These are phyloP conservation scores for Micromussa lordhowensis DNA, from an alignment of 92 coral and sea anemone species.

Conservation along the genomic window DNA sequence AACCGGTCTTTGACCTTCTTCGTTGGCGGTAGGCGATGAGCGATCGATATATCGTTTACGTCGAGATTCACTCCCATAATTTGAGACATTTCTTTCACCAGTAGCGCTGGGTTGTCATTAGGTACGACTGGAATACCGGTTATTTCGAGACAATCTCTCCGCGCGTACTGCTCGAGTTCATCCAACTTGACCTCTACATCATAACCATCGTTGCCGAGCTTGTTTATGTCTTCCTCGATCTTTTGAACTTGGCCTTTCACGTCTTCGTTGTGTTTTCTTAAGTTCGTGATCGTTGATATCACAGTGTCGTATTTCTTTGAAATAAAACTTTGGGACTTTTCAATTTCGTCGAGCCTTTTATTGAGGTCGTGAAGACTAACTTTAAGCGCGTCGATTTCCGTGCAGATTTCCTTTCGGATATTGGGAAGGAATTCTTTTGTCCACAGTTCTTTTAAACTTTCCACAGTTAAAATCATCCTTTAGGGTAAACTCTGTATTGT, in stretches of 20 bases:
- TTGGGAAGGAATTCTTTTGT: no score
- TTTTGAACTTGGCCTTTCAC: neutral
- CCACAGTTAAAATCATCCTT: no score
- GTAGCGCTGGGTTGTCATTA: slow-evolving; percentile 29
- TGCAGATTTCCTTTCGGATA: no score
- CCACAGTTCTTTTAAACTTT: no score
- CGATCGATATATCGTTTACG: slow-evolving; percentile 41
- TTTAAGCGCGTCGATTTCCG: no score
- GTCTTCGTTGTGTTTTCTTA: slow-evolving; percentile 1
- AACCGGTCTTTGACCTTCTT: slow-evolving; percentile 49
- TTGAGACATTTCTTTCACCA: slow-evolving; percentile 29
- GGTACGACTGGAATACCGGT: slow-evolving; percentile 44
- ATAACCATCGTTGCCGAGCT: slow-evolving; percentile 13
- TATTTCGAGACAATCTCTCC: slow-evolving; percentile 44
- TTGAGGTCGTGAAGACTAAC: no score
- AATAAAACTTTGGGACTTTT: no score
- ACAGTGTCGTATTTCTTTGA: no score
- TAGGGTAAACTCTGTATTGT: no score
- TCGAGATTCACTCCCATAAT: slow-evolving; percentile 33
- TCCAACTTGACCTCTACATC: slow-evolving; percentile 14
- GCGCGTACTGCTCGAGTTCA: slow-evolving; percentile 39
- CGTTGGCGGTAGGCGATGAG: slow-evolving; percentile 47
- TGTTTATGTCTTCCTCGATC: slow-evolving; percentile 15
- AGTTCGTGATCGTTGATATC: no score
- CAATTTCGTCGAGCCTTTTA: no score